A percentile compares a stretch with the other conserved stretches of the same genome.
Evolutionary conservation across 2,888 invertebrate species (phyloP).

Genomic region (Nomada ruficornis): DNA sequence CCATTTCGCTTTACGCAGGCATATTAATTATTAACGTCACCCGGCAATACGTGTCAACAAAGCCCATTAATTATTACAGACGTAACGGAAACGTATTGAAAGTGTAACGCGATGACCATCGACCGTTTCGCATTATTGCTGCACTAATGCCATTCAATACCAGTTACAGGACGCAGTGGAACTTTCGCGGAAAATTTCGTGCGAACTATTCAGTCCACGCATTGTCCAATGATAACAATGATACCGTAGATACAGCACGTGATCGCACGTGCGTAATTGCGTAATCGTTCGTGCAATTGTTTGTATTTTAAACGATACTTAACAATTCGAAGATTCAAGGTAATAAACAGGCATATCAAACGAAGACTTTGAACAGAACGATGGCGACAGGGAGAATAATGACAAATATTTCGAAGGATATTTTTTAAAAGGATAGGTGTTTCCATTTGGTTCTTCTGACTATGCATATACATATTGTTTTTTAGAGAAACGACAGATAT

Average conservation of each 20-base stretch:
- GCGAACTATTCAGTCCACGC: neutral
- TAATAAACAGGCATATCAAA: neutral
- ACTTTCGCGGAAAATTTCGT: conserved; percentile 13
- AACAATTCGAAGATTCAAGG: neutral
- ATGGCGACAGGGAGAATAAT: no score
- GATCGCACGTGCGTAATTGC: neutral
- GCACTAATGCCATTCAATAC: neutral
- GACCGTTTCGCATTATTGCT: conserved; percentile 7
- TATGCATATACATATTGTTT: no score
- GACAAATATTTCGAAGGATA: no score
- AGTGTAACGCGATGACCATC: neutral
- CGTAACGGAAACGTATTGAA: neutral
- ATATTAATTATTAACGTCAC: neutral
- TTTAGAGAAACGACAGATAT: no score
- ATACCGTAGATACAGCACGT: conserved; percentile 5
- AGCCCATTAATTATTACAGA: conserved; percentile 4
- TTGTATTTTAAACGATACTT: neutral
- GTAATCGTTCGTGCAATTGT: neutral
- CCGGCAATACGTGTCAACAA: neutral
- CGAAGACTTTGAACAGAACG: no score
- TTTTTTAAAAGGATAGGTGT: no score
- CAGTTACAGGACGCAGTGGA: conserved; percentile 12
- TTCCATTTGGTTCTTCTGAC: no score
- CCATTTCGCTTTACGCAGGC: neutral
- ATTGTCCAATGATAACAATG: neutral